Evolutionary conservation across 1,140 invertebrate genomes (phyloP), one percentile per base, ranked within the genome.

Genomic region (Globodera rostochiensis): DNA sequence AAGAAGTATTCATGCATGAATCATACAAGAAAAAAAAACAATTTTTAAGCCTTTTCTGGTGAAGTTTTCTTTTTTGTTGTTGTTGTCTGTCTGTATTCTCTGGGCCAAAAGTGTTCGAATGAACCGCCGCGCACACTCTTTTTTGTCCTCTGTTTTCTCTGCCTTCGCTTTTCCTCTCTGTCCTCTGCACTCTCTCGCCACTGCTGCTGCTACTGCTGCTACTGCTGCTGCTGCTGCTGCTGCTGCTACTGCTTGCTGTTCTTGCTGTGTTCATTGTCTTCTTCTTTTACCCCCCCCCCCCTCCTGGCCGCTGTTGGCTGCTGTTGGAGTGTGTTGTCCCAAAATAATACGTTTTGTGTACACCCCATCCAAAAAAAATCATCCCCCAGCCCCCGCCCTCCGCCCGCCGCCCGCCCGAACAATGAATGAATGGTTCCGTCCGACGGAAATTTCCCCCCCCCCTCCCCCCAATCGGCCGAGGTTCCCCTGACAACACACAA

Each of bases 401-500:
- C 5, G 25, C 11, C 50, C 11, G 7, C 50, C 50, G 5, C 49
- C 9, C 11, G 11, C 50, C 11, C 57, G 19, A 60, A 60, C 11
- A 60, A 60, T 60, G 57, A 60, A 60, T 60, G 57, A 15, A 11
- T 11, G 7, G 50, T 53, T 53, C 11, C 11, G 11, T 60, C 57
- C 57, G 57, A 15, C 57, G 57, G 57, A 60, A 60, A 60, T 60
- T 60, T 60, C 57, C 57, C 5, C 57, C 57, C 57, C 57, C 57
- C 57, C 57, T 13, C 57, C 57, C 57, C 13, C 57, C 57, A 9
- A 9, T 13, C 50, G 8, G 8, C 19, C 57, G 57, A 60, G 57
- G 57, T 60, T 60, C 57, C 57, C 57, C 57, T 60, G 57, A 60
- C 57, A 60, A 60, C 57, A 60, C 57, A 60, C 57, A 60, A 60